Conservation (phyloP, 1,140 invertebrate species). For the Maniola jurtina region DNA sequence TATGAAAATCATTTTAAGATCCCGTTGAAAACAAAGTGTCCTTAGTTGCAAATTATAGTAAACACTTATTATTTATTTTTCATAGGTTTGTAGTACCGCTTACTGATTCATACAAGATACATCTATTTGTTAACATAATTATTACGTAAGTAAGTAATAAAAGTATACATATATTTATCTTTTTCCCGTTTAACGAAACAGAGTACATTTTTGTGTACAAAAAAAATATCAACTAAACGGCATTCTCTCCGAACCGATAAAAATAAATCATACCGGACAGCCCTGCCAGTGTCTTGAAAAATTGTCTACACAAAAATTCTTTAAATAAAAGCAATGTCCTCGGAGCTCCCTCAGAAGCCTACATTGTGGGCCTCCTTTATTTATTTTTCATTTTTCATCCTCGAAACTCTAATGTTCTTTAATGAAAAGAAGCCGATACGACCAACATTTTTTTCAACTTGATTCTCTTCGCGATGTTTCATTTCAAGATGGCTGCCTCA, state of each 20-base stretch:
- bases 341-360: conserved; percentile 36
- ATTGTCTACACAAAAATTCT: conserved; percentile 38
- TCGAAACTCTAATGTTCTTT: conserved; percentile 68
- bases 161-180: no score
- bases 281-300: conserved; percentile 32
- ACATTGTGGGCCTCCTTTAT: conserved; percentile 51
- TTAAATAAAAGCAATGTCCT: conserved; percentile 39
- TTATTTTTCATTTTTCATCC: conserved; percentile 70
- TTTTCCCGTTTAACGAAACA: not conserved
- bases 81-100: no score
- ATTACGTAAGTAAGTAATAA: no score
- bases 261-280: conserved; percentile 22
- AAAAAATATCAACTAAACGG: not conserved
- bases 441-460: conserved; percentile 42
- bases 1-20: no score
- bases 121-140: no score
- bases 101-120: no score
- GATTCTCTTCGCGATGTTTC: conserved; percentile 21
- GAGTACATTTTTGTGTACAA: not conserved
- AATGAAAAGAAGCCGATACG: conserved; percentile 68
- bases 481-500: conserved; percentile 30
- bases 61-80: no score
- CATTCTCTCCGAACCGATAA: not conserved
- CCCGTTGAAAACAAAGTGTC: no score
- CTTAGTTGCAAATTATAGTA: no score